Evolutionary conservation across 2,888 invertebrate species (phyloP), one percentile per base, ranked within the genome.

Genomic region (Callinectes sapidus): DNA sequence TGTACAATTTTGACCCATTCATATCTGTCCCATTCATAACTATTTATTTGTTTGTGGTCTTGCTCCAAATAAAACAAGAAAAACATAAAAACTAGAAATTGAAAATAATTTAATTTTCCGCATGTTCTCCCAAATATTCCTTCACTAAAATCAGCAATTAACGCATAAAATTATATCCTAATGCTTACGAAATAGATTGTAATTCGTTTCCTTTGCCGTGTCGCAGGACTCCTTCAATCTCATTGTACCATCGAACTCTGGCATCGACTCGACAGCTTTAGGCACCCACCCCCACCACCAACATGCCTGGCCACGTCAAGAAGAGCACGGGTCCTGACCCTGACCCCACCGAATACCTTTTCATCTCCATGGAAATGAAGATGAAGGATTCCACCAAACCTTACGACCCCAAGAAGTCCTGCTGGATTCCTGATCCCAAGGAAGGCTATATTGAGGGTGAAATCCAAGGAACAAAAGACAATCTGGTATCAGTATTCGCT

Each of bases 271-370:
- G 88, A 89, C 91, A 91, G 87, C 91, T 91, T 89, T 90, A 87
- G 89, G 89, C 90, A 92, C 71, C 71, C 61, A 48, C 48, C 61
- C 92, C 61, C 87, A 90, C 88, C 92, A 90, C 91, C 92, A 97
- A 97, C 96, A 98, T 98, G 98, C 98, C 98, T 86, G 94, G 94
- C 89, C 94, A 94, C 94, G 93, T 94, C 16, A 94, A 94, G 92
- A 94, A 94, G 93, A 94, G 91, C 90, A 93, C 92, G 87, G 95
- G 94, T 91, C 95, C 95, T 86, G 98, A 98, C 97, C 98, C 98
- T 96, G 98, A 98, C 97, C 98, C 98, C 96, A 97, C 98, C 96
- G 98, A 98, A 96, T 98, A 98, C 97, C 97, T 98, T 97, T 98
- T 98, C 97, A 98, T 98, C 95, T 98, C 98, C 95, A 97, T 91